Conservation (phyloP, 1,140 invertebrate genomes). For the Macrocentrus cingulum region DNA sequence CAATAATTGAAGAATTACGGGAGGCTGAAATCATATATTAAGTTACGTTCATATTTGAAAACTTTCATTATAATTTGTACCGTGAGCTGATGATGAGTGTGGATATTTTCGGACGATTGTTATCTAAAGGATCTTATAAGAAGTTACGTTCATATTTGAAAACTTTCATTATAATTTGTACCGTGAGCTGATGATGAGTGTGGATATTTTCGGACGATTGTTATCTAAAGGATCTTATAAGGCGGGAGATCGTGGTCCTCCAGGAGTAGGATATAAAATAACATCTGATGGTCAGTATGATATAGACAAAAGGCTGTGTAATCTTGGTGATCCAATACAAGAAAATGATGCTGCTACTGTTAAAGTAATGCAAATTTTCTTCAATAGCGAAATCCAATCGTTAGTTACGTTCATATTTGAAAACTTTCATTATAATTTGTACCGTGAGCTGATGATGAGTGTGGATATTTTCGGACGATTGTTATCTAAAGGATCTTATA, state of each 20-base stretch:
- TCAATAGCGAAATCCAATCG: no score
- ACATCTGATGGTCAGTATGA: conserved; percentile 22
- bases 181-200: no score
- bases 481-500: neutral
- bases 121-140: neutral
- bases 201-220: no score
- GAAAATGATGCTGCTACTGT: neutral
- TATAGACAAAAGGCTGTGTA: conserved; percentile 23
- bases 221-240: neutral
- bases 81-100: no score
- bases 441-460: no score
- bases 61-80: neutral
- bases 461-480: conserved; percentile 27
- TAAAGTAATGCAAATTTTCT: neutral
- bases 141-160: neutral
- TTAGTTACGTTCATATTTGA: neutral
- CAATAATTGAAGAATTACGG: conserved; percentile 11
- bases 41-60: neutral
- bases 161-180: no score
- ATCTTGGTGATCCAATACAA: neutral
- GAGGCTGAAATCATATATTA: conserved; percentile 16
- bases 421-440: no score
- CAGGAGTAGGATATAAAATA: conserved; percentile 19
- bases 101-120: no score
- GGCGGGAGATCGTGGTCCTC: neutral